A percentile compares a stretch with the other conserved stretches of the same genome.
Conservation (phyloP, 2,797 vertebrate genomes). For the Anas capensis region DNA sequence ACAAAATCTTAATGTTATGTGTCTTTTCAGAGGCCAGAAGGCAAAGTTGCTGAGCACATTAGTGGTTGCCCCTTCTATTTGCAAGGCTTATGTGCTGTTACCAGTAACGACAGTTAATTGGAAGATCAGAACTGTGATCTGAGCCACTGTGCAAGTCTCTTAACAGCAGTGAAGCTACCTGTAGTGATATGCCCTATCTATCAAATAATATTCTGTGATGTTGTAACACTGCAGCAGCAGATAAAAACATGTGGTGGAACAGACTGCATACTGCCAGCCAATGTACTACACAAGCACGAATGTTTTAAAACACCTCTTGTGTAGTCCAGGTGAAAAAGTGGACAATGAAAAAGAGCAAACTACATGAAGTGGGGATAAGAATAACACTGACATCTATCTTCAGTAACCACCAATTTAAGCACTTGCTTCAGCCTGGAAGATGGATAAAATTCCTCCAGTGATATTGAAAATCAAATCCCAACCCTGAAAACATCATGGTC, state of each 20-base stretch:
- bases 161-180: not conserved
- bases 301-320: accelerated
- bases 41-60: not conserved
- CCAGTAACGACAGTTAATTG: not conserved
- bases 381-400: not conserved
- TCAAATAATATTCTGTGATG: not conserved
- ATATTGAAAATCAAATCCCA: not conserved
- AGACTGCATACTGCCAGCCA: accelerated
- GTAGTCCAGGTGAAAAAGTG: not conserved
- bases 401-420: not conserved
- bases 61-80: not conserved
- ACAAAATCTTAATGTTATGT: not conserved
- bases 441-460: not conserved
- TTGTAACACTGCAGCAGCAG: not conserved
- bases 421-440: not conserved
- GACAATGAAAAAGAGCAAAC: not conserved
- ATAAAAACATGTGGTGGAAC: accelerated
- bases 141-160: not conserved
- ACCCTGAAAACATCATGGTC: not conserved
- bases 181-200: too few relatives aligned
- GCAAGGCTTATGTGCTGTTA: not conserved
- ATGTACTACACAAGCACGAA: not conserved
- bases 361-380: not conserved
- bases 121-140: not conserved
- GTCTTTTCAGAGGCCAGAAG: not conserved